These are phyloP conservation scores for Stomatorhinus walkeri DNA, from an alignment of 2,797 vertebrate genomes.

Conservation along the genomic window DNA sequence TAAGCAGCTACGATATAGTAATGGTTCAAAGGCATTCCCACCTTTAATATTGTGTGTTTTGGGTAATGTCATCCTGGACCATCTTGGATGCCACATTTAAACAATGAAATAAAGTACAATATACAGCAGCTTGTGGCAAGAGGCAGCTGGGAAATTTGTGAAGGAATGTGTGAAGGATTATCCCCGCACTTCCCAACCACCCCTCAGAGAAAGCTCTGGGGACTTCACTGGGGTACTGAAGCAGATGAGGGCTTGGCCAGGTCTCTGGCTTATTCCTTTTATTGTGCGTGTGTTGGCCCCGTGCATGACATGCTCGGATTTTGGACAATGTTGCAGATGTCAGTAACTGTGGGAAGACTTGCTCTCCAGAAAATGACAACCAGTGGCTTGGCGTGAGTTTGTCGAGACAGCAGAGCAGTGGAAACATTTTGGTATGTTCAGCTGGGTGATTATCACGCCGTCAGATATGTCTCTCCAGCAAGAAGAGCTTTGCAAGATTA, in stretches of 20 bases:
- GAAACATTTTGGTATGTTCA: slow-evolving; percentile 71
- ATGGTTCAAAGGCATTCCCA: neutral
- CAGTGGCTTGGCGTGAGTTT: slow-evolving; percentile 96
- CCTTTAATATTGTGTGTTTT: neutral
- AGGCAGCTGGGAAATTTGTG: neutral
- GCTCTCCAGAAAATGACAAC: slow-evolving; percentile 76
- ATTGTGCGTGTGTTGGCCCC: neutral
- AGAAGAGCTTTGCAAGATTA: neutral
- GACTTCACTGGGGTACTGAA: neutral
- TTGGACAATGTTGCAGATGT: slow-evolving; percentile 53
- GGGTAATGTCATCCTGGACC: neutral
- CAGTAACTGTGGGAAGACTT: slow-evolving; percentile 74
- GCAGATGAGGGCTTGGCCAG: neutral
- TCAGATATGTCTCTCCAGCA: neutral
- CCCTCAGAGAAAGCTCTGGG: neutral
- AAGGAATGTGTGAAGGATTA: neutral
- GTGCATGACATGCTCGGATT: neutral
- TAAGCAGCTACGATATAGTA: neutral
- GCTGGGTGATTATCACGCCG: slow-evolving; percentile 29
- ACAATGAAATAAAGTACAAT: neutral
- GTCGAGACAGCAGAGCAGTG: slow-evolving; percentile 73
- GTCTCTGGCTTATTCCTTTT: neutral
- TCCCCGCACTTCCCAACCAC: neutral
- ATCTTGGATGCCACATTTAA: neutral
- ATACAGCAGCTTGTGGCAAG: neutral